phyloP scores from a whole-genome alignment of 2,113 vertebrate species.

The Micromys minutus region DNA sequence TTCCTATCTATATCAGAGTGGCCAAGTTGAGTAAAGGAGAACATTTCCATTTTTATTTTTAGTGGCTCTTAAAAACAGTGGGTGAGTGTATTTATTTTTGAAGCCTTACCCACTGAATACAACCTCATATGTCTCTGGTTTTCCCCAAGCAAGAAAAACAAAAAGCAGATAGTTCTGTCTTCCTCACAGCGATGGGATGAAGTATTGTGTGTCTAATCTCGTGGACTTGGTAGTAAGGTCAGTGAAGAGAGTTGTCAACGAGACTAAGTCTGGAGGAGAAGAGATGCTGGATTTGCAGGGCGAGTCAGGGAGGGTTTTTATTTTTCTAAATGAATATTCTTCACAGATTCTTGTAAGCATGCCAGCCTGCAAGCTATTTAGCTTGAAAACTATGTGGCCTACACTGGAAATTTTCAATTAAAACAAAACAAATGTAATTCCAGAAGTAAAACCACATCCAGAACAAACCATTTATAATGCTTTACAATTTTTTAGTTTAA shows the following conservation, averaged over 20 bases:
- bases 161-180: conserved; percentile 19
- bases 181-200: background rate
- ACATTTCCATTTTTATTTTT: conserved; percentile 28
- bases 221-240: conserved; percentile 15
- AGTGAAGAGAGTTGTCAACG: background rate
- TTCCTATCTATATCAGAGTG: background rate
- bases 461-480: conserved; percentile 55
- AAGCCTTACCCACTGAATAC: background rate
- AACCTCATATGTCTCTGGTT: background rate
- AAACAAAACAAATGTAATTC: conserved; percentile 72
- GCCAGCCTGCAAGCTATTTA: conserved; percentile 46
- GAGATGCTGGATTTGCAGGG: background rate
- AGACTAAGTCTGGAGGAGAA: background rate
- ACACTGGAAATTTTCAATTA: conserved; percentile 62
- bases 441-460: conserved; percentile 67
- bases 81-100: background rate
- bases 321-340: background rate
- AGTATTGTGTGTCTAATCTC: background rate
- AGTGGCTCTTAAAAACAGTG: background rate
- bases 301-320: background rate
- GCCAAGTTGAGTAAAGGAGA: background rate
- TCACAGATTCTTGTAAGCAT: background rate
- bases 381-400: conserved; percentile 46
- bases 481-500: conserved; percentile 56
- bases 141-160: conserved; percentile 42